Percentiles rank a stretch among this genome's conserved stretches.
Evolutionary conservation across 1,140 invertebrate species (phyloP).

Genomic region (Drosophila prosaltans): DNA sequence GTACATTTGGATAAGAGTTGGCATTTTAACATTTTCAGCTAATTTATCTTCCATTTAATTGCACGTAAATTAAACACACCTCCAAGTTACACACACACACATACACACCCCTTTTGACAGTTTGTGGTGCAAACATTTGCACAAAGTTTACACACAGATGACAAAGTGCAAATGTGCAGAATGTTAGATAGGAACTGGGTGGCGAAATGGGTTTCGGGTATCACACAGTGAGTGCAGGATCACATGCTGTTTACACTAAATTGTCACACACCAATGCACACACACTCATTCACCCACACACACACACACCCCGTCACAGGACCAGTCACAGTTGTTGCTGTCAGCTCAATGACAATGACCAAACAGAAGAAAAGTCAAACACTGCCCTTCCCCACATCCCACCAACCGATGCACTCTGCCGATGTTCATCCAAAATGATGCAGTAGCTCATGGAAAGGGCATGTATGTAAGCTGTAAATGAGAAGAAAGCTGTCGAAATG

Average conservation of each 20-base stretch:
- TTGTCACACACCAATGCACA: constrained; percentile 11
- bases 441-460: not conserved
- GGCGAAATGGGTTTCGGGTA: constrained; percentile 8
- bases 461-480: constrained; percentile 11
- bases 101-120: constrained; percentile 18
- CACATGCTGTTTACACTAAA: constrained; percentile 22
- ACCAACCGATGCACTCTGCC: too few relatives aligned
- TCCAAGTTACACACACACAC: constrained; percentile 11
- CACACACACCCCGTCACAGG: constrained; percentile 1
- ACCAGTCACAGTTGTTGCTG: constrained; percentile 11
- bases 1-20: not conserved
- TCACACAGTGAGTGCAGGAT: constrained; percentile 9
- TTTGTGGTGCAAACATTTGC: constrained; percentile 23
- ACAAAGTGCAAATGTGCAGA: constrained; percentile 23
- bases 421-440: not conserved
- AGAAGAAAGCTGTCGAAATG: constrained; percentile 6
- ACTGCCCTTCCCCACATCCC: not conserved
- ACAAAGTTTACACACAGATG: constrained; percentile 20
- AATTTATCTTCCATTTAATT: constrained; percentile 16
- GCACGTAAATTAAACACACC: constrained; percentile 17
- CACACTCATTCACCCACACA: too few relatives aligned
- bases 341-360: constrained; percentile 7
- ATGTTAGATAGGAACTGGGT: constrained; percentile 20
- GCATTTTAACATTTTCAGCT: not conserved
- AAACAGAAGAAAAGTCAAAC: constrained; percentile 8